Conservation (phyloP, 2,888 invertebrate species). For the Neoitamus cyanurus region DNA sequence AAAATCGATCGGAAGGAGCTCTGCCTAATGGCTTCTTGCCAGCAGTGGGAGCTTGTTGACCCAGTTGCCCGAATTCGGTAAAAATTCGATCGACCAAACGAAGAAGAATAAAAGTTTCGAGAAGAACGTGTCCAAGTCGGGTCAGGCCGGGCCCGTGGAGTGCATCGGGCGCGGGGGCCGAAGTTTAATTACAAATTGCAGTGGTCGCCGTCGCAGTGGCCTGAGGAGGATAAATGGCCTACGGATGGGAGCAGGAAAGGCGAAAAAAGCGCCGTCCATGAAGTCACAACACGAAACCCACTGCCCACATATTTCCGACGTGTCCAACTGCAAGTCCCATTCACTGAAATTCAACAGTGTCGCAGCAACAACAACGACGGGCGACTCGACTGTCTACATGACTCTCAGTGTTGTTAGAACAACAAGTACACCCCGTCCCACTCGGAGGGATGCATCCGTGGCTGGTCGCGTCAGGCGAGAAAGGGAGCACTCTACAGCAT, state of each 20-base stretch:
- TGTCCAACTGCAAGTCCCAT: slow-evolving; percentile 29
- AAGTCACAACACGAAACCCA: slow-evolving; percentile 21
- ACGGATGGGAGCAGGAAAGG: slow-evolving; percentile 1
- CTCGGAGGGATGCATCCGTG: background rate
- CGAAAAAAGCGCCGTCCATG: background rate
- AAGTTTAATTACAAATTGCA: slow-evolving; percentile 42
- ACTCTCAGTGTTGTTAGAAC: background rate
- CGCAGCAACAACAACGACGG: slow-evolving; percentile 29
- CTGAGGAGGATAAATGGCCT: slow-evolving; percentile 2
- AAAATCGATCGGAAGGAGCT: slow-evolving; percentile 30
- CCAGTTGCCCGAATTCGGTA: slow-evolving; percentile 44
- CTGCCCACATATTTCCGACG: slow-evolving; percentile 23
- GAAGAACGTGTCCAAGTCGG: slow-evolving; percentile 14
- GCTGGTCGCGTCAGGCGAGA: background rate
- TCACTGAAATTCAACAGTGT: slow-evolving; percentile 37
- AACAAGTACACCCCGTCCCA: slow-evolving; percentile 26
- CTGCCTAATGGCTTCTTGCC: slow-evolving; percentile 30
- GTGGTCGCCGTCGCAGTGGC: slow-evolving; percentile 12
- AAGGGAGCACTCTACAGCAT: background rate
- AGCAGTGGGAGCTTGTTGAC: slow-evolving; percentile 29
- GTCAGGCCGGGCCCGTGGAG: background rate
- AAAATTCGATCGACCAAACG: slow-evolving; percentile 42
- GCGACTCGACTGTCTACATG: slow-evolving; percentile 22
- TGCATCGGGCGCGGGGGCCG: background rate
- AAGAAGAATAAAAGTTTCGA: slow-evolving; percentile 10